These are phyloP conservation scores for Amphiprion clarkii DNA, from an alignment of 2,797 vertebrate species.

Conservation along the genomic window DNA sequence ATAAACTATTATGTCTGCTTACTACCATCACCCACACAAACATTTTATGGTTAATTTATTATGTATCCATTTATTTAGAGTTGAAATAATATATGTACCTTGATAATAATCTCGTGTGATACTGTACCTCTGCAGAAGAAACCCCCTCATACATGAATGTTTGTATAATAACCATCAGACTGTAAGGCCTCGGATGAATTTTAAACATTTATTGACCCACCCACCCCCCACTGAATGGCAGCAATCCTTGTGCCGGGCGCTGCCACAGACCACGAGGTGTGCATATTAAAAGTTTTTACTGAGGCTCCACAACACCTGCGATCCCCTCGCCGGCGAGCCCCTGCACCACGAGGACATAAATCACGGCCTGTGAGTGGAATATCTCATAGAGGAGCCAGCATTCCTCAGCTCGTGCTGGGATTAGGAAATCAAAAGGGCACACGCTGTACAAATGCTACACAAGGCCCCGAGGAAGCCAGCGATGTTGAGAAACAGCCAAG, in stretches of 20 bases:
- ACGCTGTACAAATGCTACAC: conserved; percentile 75
- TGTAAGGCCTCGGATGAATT: conserved; percentile 75
- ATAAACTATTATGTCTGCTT: conserved; percentile 1
- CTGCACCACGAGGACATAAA: conserved; percentile 81
- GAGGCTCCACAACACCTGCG: conserved; percentile 80
- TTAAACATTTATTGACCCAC: conserved; percentile 83
- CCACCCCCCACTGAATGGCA: conserved; percentile 56
- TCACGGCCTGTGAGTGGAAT: conserved; percentile 85
- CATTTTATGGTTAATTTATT: background rate
- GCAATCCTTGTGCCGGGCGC: conserved; percentile 71
- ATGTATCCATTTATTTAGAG: background rate
- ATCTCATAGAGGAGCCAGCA: conserved; percentile 74
- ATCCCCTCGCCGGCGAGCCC: conserved; percentile 73
- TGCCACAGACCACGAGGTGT: conserved; percentile 75
- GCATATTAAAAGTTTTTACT: conserved; percentile 87
- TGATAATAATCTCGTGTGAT: conserved; percentile 23
- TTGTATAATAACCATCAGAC: conserved; percentile 59
- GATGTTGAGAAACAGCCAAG: conserved; percentile 74
- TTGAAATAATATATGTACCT: too few species aligned
- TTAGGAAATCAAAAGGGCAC: conserved; percentile 85
- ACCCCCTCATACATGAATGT: conserved; percentile 31
- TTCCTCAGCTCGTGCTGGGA: conserved; percentile 76
- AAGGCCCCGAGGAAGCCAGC: conserved; percentile 73
- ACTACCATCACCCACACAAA: background rate
- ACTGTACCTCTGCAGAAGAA: conserved; percentile 34